Evolutionary conservation across 2,888 invertebrate species (phyloP).

Genomic region (Rhimphoctona megacephalus): DNA sequence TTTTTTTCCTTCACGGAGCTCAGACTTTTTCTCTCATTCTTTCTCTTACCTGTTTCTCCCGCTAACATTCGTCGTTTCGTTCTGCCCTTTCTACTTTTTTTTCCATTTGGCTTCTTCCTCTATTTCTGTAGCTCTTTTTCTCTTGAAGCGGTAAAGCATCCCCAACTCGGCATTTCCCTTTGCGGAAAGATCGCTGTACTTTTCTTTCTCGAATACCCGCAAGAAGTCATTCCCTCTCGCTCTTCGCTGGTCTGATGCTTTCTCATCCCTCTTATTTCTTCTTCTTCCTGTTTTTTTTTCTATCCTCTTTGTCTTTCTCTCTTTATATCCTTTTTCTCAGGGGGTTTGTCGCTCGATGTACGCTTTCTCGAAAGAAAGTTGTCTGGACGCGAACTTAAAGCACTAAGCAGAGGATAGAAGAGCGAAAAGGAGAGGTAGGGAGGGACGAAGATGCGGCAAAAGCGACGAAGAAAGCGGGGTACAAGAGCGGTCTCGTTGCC

Average conservation of each 20-base stretch:
- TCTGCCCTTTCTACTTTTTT: constrained; percentile 40
- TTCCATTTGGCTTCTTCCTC: constrained; percentile 63
- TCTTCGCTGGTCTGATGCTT: constrained; percentile 52
- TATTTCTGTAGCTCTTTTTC: constrained; percentile 68
- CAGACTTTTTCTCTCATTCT: constrained; percentile 55
- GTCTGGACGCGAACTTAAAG: constrained; percentile 54
- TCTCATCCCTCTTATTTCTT: constrained; percentile 46
- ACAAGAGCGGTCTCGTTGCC: constrained; percentile 43
- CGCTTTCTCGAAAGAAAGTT: constrained; percentile 58
- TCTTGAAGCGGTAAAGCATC: constrained; percentile 17
- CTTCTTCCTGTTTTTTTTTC: constrained; percentile 22
- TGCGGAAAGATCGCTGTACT: constrained; percentile 35
- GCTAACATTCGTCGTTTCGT: constrained; percentile 62
- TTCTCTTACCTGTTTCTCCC: constrained; percentile 61
- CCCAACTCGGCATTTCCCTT: constrained; percentile 23
- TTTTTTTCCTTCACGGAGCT: constrained; percentile 25
- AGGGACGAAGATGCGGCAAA: constrained; percentile 34
- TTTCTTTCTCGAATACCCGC: constrained; percentile 38
- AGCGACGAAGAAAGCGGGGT: constrained; percentile 56
- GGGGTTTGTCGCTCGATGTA: constrained; percentile 41
- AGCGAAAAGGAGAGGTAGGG: constrained; percentile 43
- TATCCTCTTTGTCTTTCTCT: constrained; percentile 14
- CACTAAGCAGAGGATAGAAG: constrained; percentile 57
- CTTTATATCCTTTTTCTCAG: constrained; percentile 37
- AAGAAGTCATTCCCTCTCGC: constrained; percentile 46